Evolutionary conservation across 1,140 invertebrate genomes (phyloP).

Genomic region (Bactericera cockerelli): DNA sequence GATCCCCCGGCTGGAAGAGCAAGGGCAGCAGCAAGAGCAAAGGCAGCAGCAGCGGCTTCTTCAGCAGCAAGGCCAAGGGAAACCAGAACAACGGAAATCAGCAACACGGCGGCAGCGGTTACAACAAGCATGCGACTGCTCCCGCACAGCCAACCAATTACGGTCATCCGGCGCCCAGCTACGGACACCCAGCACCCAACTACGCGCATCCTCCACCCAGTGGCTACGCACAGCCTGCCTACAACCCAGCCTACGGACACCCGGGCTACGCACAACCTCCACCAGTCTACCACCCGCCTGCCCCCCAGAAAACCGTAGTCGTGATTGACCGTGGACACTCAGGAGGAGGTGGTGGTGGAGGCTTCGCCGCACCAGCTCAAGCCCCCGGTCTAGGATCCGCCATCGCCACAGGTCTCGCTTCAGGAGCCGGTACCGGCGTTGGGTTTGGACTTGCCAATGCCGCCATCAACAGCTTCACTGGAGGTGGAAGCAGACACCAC

Average conservation of each 20-base stretch:
- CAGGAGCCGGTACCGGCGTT: neutral
- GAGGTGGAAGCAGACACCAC: neutral
- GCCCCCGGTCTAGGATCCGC: neutral
- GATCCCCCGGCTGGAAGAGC: constrained; percentile 3
- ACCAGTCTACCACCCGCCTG: neutral
- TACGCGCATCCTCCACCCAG: neutral
- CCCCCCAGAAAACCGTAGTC: neutral
- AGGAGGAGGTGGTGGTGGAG: neutral
- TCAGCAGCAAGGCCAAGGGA: constrained; percentile 6
- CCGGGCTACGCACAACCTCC: neutral
- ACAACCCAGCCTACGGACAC: neutral
- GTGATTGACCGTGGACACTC: too few relatives aligned
- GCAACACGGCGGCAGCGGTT: neutral
- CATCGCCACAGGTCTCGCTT: neutral
- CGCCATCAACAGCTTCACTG: neutral
- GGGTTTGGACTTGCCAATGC: constrained; percentile 1
- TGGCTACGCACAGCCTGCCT: neutral
- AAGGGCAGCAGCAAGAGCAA: constrained; percentile 1
- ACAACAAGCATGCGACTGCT: neutral
- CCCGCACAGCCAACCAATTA: neutral
- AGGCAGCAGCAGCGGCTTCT: neutral
- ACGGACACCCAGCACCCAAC: neutral
- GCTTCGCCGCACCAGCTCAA: neutral
- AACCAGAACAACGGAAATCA: neutral
- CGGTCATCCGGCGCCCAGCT: neutral